Evolutionary conservation across 2,113 vertebrate genomes (phyloP).

Genomic region (Pygoscelis adeliae): DNA sequence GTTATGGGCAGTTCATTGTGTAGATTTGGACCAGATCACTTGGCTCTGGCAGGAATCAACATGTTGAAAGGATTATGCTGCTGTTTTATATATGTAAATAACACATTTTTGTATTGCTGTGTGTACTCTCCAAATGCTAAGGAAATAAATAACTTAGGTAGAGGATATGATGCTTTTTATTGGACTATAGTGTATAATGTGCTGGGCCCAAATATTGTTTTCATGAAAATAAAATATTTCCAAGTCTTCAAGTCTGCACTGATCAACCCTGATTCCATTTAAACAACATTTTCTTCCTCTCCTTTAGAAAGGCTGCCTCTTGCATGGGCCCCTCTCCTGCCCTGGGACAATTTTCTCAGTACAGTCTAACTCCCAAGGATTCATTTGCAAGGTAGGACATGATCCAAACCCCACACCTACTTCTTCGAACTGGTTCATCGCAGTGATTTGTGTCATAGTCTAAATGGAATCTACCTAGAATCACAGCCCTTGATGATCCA

Average conservation of each 20-base stretch:
- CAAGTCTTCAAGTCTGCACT: background rate
- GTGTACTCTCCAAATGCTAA: background rate
- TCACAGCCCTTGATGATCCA: background rate
- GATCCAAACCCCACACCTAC: background rate
- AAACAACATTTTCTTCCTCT: background rate
- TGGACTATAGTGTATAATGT: background rate
- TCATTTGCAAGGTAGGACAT: background rate
- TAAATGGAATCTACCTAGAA: background rate
- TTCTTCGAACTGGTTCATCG: background rate
- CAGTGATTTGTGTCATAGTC: background rate
- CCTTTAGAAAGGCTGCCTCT: background rate
- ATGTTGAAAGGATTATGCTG: background rate
- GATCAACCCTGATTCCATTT: background rate
- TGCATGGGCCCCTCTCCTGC: background rate
- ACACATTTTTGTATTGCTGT: background rate
- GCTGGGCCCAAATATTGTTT: background rate
- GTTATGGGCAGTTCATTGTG: background rate
- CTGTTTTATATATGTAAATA: background rate
- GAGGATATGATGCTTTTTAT: background rate
- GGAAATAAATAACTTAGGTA: background rate
- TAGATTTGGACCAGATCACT: background rate
- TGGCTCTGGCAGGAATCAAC: background rate
- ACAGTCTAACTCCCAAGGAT: background rate
- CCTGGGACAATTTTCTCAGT: background rate
- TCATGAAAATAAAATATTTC: background rate